Conservation (phyloP, 2,888 invertebrate species). For the Stegophylla sp. region DNA sequence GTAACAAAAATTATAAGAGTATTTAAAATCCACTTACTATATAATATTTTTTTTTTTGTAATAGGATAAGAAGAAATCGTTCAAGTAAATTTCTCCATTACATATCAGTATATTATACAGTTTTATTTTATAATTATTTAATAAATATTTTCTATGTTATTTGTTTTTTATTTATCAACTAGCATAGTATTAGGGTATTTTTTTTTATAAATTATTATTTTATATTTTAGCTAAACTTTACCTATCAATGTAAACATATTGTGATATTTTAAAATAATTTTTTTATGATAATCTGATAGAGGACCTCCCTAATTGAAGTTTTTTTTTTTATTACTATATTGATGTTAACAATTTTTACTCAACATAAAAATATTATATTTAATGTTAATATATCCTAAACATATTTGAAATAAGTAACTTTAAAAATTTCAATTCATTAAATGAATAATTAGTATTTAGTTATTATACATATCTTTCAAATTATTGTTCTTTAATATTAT, state of each 20-base stretch:
- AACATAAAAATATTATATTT: too few species aligned
- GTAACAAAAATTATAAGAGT: too few species aligned
- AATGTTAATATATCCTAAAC: too few species aligned
- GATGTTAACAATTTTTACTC: too few species aligned
- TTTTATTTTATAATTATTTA: constrained; percentile 18
- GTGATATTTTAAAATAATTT: constrained; percentile 40
- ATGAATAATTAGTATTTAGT: background rate
- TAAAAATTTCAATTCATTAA: too few species aligned
- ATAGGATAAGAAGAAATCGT: constrained; percentile 29
- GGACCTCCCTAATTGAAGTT: too few species aligned
- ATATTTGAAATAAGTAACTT: too few species aligned
- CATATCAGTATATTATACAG: background rate
- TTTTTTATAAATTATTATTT: constrained; percentile 8
- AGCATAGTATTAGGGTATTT: background rate
- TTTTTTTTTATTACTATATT: too few species aligned
- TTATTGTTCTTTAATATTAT: background rate
- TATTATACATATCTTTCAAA: background rate
- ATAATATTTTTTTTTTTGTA: background rate
- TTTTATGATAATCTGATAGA: background rate
- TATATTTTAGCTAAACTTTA: constrained; percentile 4
- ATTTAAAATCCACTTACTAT: too few species aligned
- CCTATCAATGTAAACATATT: constrained; percentile 37
- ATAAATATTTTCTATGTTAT: background rate
- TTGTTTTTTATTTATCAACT: constrained; percentile 16
- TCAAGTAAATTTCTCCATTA: constrained; percentile 6